A percentile compares a stretch with the other conserved stretches of the same genome.
These are phyloP conservation scores for Gasterosteus aculeatus DNA, from an alignment of 2,113 vertebrate species.

Conservation along the genomic window DNA sequence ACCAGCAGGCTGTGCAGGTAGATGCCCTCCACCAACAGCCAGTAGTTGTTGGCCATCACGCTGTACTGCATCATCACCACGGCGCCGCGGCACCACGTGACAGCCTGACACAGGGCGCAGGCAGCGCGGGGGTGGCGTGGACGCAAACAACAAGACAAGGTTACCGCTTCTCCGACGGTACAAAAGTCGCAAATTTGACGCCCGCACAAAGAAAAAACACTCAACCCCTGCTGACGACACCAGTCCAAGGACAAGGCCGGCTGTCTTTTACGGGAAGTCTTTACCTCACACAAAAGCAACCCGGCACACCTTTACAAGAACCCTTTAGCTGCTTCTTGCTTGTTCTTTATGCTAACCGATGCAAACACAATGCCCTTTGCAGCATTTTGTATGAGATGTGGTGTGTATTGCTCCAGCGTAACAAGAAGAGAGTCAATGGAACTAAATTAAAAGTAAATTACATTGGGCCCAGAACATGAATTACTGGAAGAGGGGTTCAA, in stretches of 20 bases:
- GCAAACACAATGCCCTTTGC: background rate
- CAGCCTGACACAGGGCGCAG: slow-evolving; percentile 79
- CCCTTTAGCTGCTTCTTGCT: background rate
- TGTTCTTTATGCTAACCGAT: background rate
- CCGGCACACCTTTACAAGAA: background rate
- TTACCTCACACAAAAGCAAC: background rate
- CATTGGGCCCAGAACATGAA: background rate
- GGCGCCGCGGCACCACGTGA: slow-evolving; percentile 88
- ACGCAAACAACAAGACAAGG: background rate
- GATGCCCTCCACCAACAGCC: slow-evolving; percentile 96
- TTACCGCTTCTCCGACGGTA: background rate
- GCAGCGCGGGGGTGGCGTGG: background rate
- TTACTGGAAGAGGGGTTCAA: background rate
- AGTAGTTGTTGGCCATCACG: slow-evolving; percentile 96
- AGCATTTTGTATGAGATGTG: background rate
- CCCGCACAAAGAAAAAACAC: background rate
- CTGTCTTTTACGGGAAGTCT: background rate
- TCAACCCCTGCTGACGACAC: background rate
- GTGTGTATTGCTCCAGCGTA: background rate
- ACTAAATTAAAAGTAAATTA: background rate
- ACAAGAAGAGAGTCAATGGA: background rate
- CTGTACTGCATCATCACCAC: slow-evolving; percentile 99
- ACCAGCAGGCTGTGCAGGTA: slow-evolving; percentile 94
- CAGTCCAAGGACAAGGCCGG: background rate
- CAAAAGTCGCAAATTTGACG: background rate